Evolutionary conservation across 2,113 vertebrate species (phyloP), one percentile per base, ranked within the genome.

Genomic region (Bettongia penicillata): DNA sequence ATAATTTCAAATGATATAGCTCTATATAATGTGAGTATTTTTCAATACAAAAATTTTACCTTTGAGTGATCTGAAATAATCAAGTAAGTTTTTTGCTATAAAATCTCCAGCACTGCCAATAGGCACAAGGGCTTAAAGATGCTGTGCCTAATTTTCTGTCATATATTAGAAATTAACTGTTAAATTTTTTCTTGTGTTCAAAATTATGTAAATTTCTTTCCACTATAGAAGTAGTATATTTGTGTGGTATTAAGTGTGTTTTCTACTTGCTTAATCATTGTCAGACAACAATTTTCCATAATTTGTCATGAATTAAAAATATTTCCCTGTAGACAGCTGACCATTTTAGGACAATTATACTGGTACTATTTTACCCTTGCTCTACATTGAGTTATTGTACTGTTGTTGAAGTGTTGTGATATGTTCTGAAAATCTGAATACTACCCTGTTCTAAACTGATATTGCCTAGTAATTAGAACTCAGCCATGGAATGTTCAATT

Each of bases 261-360:
- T 51, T 94, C 50, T 93, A 3, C 93, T n/a, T 94, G 51, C 52
- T 93, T 84, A 51, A 84, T 93, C 57, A 47, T 90, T 68, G 51
- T 93, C 96, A 95, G n/a, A 61, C 50, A 94, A 68, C 5, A 91
- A 43, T 94, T 96, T 96, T 92, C 96, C 49, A 91, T 90, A 93
- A 68, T 97, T 93, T 25, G 23, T 89, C 94, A 31, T 93, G n/a
- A 77, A 90, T 94, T 90, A 95, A 91, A 96, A 94, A 57, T 91
- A 84, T 57, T 89, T 95, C 90, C 51, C 16, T 28, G 12, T 68
- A 52, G 52, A 5, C 91, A 90, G n/a, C 43, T 95, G 90, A 48
- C 22, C 51, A 1, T 9, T 94, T 48, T 53, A 9, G 89, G 96
- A 49, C 3, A 11, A 31, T 91, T 47, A 3, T 52, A 9, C 57